Conservation (phyloP, 2,888 invertebrate genomes). For the Desoria tigrina region DNA sequence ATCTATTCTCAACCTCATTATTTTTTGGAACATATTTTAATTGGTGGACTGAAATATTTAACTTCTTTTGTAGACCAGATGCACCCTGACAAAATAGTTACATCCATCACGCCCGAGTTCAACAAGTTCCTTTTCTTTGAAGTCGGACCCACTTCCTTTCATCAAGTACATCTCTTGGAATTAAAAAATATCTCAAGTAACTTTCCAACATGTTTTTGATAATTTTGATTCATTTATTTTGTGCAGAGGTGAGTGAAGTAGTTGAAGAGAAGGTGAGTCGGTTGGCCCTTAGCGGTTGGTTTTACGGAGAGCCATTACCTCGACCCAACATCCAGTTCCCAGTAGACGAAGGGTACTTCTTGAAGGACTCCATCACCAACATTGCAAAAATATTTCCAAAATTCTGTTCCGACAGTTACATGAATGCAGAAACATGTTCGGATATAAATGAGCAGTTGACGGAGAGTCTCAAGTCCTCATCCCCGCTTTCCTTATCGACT, state of each 20-base stretch:
- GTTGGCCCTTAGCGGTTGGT: constrained; percentile 78
- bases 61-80: constrained; percentile 22
- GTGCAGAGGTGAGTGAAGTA: constrained; percentile 82
- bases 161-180: constrained; percentile 67
- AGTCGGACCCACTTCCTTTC: constrained; percentile 82
- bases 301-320: constrained; percentile 57
- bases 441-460: constrained; percentile 79
- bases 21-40: too few species aligned
- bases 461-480: constrained; percentile 75
- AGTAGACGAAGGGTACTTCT: constrained; percentile 25
- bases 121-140: constrained; percentile 89
- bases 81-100: constrained; percentile 65
- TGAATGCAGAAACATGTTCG: constrained; percentile 66
- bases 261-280: constrained; percentile 72
- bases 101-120: constrained; percentile 71
- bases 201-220: too few species aligned
- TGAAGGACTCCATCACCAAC: constrained; percentile 2
- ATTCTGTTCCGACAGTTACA: constrained; percentile 73
- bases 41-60: too few species aligned
- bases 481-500: constrained; percentile 67
- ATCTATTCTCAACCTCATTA: constrained; percentile 71
- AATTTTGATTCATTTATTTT: constrained; percentile 9
- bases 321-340: constrained; percentile 54
- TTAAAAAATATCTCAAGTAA: too few species aligned
- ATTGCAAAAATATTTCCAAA: constrained; percentile 56